A percentile compares a stretch with the other conserved stretches of the same genome.
These are phyloP conservation scores for Caenorhabditis brenneri DNA, from an alignment of 1,140 invertebrate species.

Conservation along the genomic window DNA sequence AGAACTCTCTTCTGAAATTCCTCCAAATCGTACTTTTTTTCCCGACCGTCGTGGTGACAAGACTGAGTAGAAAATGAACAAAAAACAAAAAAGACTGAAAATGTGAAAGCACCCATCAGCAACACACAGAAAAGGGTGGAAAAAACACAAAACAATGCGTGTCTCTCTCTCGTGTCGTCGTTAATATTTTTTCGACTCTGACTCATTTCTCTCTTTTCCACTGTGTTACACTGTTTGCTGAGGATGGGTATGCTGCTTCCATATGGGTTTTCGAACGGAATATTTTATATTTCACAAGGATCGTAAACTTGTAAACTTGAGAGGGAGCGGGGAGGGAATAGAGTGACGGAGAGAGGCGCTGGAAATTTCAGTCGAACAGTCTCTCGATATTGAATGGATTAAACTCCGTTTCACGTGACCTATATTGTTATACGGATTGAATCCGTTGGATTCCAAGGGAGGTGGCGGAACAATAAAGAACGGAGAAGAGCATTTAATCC, in stretches of 20 bases:
- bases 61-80: neutral
- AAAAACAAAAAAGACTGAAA: neutral
- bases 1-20: too few relatives aligned
- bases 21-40: too few relatives aligned
- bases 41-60: too few relatives aligned
- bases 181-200: conserved; percentile 41
- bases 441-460: neutral
- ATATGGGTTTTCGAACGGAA: neutral
- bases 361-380: neutral
- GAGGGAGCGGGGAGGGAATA: neutral
- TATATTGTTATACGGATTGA: neutral
- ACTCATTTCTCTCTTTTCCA: neutral
- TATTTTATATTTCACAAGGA: neutral
- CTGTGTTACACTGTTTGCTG: neutral
- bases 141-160: neutral
- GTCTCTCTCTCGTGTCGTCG: neutral
- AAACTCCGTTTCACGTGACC: neutral
- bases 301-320: conserved; percentile 14
- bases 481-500: neutral
- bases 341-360: neutral
- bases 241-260: neutral
- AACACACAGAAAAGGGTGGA: neutral
- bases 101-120: neutral
- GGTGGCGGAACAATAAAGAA: neutral
- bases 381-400: neutral